phyloP scores from a whole-genome alignment of 1,140 invertebrate species.

The Caenorhabditis latens region DNA sequence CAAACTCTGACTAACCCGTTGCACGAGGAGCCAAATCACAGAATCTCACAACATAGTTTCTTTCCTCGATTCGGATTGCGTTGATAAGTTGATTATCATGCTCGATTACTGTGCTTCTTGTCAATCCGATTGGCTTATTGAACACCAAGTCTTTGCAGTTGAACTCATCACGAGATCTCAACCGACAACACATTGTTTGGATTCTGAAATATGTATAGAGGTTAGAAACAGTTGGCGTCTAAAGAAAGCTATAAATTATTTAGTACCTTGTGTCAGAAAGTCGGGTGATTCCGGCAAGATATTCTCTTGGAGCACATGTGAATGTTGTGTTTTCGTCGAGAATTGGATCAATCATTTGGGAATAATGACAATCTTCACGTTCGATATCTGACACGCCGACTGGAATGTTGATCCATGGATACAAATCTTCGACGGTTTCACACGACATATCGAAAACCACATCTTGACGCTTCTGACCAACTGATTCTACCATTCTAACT shows the following conservation, averaged over 20 bases:
- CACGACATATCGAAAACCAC: conserved; percentile 75
- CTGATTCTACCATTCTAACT: conserved; percentile 77
- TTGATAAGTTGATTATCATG: conserved; percentile 66
- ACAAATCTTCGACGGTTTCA: conserved; percentile 72
- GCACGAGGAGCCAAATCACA: conserved; percentile 65
- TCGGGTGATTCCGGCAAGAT: conserved; percentile 74
- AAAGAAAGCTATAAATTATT: neutral
- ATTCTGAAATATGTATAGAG: conserved; percentile 69
- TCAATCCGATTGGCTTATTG: conserved; percentile 73
- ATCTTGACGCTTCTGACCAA: conserved; percentile 75
- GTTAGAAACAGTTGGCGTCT: conserved; percentile 25
- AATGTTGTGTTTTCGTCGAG: conserved; percentile 69
- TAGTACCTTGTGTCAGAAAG: conserved; percentile 74
- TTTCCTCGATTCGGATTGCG: conserved; percentile 56
- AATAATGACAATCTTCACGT: conserved; percentile 76
- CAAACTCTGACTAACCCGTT: conserved; percentile 56
- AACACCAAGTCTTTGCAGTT: conserved; percentile 70
- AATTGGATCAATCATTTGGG: conserved; percentile 73
- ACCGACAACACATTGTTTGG: conserved; percentile 74
- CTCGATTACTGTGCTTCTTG: conserved; percentile 73
- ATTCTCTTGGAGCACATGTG: conserved; percentile 72
- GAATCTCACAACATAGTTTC: conserved; percentile 66
- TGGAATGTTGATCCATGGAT: conserved; percentile 76
- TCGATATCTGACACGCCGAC: conserved; percentile 71
- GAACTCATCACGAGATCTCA: conserved; percentile 73